Percentiles rank a stretch among this genome's conserved stretches.
Conservation (phyloP, 2,113 vertebrate species). For the Lamprotornis superbus region DNA sequence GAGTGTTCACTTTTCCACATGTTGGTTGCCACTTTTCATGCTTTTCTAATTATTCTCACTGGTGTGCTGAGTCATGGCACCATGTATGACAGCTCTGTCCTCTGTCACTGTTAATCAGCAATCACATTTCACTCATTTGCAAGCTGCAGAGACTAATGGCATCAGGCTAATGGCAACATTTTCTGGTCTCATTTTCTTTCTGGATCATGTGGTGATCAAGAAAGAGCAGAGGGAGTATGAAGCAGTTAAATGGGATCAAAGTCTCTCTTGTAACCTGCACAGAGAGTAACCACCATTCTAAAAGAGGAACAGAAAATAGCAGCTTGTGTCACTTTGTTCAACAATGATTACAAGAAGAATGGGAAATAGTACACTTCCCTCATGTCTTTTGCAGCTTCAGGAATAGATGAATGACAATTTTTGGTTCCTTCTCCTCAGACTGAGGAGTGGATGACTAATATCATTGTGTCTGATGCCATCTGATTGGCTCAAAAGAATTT, state of each 20-base stretch:
- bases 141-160: not conserved
- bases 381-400: not conserved
- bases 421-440: slow-evolving; percentile 45
- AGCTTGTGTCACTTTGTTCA: not conserved
- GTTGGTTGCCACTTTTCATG: not conserved
- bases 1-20: not conserved
- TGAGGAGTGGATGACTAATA: slow-evolving; percentile 56
- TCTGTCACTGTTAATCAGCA: not conserved
- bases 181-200: not conserved
- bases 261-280: not conserved
- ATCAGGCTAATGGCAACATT: not conserved
- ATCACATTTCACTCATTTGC: not conserved
- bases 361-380: slow-evolving; percentile 34
- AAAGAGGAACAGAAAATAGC: slow-evolving; percentile 12
- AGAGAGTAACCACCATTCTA: not conserved
- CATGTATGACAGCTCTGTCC: not conserved
- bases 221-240: not conserved
- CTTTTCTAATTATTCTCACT: not conserved
- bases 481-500: slow-evolving; percentile 4
- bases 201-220: not conserved
- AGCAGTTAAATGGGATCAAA: not conserved
- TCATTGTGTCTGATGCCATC: slow-evolving; percentile 55
- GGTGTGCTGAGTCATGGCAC: not conserved
- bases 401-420: slow-evolving; percentile 22
- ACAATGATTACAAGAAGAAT: not conserved